Conservation (phyloP, 2,888 invertebrate species). For the Philhelius pedissequus region DNA sequence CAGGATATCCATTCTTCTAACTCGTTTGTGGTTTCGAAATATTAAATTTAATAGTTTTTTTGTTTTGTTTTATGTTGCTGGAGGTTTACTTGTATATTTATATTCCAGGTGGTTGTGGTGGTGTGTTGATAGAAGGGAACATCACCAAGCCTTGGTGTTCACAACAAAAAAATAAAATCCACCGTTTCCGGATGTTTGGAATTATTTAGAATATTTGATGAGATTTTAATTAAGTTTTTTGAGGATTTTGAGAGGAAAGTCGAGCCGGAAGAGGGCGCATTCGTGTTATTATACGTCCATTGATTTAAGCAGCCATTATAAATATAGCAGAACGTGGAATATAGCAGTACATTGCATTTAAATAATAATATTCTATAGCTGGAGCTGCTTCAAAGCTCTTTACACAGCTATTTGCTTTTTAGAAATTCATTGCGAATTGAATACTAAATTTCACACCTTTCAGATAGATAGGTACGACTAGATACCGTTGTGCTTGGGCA, state of each 20-base stretch:
- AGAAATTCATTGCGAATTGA: slow-evolving; percentile 10
- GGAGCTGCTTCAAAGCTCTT: too few relatives aligned
- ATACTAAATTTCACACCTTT: slow-evolving; percentile 19
- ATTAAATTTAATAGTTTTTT: not conserved
- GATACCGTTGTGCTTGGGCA: not conserved
- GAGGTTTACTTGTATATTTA: not conserved
- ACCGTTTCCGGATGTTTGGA: slow-evolving; percentile 53
- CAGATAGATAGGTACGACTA: not conserved
- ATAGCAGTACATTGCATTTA: not conserved
- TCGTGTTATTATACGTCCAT: not conserved
- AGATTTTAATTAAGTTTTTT: slow-evolving; percentile 66
- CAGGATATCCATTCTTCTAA: not conserved
- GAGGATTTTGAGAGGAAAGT: not conserved
- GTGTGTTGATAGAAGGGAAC: not conserved
- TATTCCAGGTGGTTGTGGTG: not conserved
- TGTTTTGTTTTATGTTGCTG: not conserved
- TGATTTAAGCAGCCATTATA: not conserved
- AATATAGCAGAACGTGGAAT: not conserved
- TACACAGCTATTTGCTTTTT: not conserved
- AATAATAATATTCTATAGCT: too few relatives aligned
- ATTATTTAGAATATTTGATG: slow-evolving; percentile 67
- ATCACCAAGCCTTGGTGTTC: not conserved
- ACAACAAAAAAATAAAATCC: slow-evolving; percentile 36
- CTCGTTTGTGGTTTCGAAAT: slow-evolving; percentile 12
- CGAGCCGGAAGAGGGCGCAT: not conserved